Percentiles rank a stretch among this genome's conserved stretches.
Evolutionary conservation across 2,888 invertebrate species (phyloP).

Genomic region (Conops quadrifasciatus): DNA sequence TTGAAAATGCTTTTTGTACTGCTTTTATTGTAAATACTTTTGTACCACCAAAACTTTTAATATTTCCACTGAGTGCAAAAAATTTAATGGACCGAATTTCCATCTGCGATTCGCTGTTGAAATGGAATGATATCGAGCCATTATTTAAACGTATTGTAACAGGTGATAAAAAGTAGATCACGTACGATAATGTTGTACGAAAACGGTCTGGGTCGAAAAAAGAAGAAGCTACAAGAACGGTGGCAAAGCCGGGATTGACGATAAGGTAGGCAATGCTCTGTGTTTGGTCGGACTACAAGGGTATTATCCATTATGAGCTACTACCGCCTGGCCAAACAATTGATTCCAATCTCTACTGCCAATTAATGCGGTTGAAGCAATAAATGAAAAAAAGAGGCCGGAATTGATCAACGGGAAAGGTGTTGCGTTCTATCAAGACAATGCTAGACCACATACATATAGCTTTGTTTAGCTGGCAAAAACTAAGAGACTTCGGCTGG

Average conservation of each 20-base stretch:
- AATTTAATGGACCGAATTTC: not conserved
- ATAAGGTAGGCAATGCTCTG: too few species aligned
- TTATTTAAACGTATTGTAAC: not conserved
- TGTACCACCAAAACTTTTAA: too few species aligned
- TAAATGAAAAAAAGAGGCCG: not conserved
- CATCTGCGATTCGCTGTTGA: not conserved
- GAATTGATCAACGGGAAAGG: not conserved
- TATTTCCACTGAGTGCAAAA: slow-evolving; percentile 41
- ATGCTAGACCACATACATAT: not conserved
- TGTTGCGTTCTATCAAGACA: not conserved
- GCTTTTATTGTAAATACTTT: too few species aligned
- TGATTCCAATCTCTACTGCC: not conserved
- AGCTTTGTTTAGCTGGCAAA: not conserved
- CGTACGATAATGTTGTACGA: not conserved
- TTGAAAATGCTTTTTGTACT: too few species aligned
- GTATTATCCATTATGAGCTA: not conserved
- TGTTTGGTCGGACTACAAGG: not conserved
- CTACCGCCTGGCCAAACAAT: not conserved
- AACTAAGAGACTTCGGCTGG: too few species aligned
- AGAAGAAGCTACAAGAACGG: slow-evolving; percentile 27
- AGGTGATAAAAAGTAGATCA: not conserved
- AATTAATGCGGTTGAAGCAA: too few species aligned
- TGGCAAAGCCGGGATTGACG: too few species aligned
- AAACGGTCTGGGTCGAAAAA: not conserved
- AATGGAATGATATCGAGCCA: not conserved